Base-by-base conservation (phyloP, 2,888 invertebrate genomes). In the Eupithecia abbreviata region DNA sequence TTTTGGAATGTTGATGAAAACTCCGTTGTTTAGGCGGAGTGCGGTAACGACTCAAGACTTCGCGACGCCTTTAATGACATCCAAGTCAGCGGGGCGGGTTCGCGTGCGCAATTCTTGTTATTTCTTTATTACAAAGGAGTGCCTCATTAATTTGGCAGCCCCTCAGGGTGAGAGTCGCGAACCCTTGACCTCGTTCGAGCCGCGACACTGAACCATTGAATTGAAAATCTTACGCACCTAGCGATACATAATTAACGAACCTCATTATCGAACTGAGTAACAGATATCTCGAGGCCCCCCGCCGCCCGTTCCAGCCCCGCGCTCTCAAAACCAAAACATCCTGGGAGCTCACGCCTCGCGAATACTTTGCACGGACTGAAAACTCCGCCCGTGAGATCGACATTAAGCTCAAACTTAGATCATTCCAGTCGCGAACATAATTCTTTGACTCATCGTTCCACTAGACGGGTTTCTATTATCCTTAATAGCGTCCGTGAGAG, bases 121-220 rank as follows among this genome's bases (percentile, higher is more conserved):
- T 95, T 94, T 95, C 94, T 95, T 95, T 95, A 95, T 95, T 94
- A 95, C 95, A 95, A 95, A 95, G 94, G 93, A 95, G 94, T 94
- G 91, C 92, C 95, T 95, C 95, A 95, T 95, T 95, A 95, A 95
- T 95, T 95, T 95, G 95, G 94, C 91, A 93, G 89, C 93, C 94
- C 93, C 95, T 95, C 91, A 92, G 93, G 93, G 92, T 92, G 93
- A 91, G 91, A 91, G 91, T 91, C 90, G 91, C 90, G 92, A 93
- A 93, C 94, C 93, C 95, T 95, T 94, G 95, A 94, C 95, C 94
- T 92, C 91, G 91, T 92, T 92, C 90, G 89, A 89, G 91, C 90
- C 90, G 89, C 90, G 90, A 92, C 92, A 91, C 91, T 88, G 92
- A 90, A 90, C 90, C 91, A 75, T 75, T 71, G 88, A 90, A 89